phyloP scores from a whole-genome alignment of 2,888 invertebrate species.

The Drosophila borealis region DNA sequence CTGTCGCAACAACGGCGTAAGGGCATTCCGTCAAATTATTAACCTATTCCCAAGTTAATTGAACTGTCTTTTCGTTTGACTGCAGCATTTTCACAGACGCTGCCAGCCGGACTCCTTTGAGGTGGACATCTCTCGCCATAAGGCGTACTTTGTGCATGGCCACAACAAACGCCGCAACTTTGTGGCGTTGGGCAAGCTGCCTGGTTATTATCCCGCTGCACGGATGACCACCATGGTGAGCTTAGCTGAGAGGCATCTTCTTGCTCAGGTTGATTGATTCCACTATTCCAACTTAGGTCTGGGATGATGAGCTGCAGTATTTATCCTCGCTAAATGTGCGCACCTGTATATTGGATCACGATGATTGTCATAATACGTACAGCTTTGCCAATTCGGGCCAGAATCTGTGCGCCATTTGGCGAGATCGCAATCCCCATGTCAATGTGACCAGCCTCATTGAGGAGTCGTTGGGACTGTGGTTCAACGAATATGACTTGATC shows the following conservation, averaged over 20 bases:
- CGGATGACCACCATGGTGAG: constrained; percentile 84
- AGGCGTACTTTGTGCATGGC: constrained; percentile 77
- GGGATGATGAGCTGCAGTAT: constrained; percentile 84
- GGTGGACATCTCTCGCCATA: constrained; percentile 75
- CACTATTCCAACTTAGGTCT: constrained; percentile 60
- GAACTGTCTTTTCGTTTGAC: background rate
- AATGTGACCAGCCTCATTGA: constrained; percentile 82
- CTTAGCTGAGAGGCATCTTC: background rate
- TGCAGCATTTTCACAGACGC: constrained; percentile 74
- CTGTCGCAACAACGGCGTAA: constrained; percentile 82
- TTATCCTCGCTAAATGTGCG: constrained; percentile 82
- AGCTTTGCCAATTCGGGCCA: constrained; percentile 83
- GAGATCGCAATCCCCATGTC: constrained; percentile 70
- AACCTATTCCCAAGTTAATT: too few species aligned
- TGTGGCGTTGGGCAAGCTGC: constrained; percentile 82
- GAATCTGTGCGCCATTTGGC: constrained; percentile 82
- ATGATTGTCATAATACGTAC: constrained; percentile 83
- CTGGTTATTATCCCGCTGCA: constrained; percentile 83
- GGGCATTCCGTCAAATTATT: constrained; percentile 10
- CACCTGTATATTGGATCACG: constrained; percentile 83
- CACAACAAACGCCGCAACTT: constrained; percentile 83
- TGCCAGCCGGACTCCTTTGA: constrained; percentile 80
- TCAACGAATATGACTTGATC: constrained; percentile 82
- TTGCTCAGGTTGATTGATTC: background rate
- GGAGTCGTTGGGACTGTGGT: constrained; percentile 82